phyloP scores from a whole-genome alignment of 1,140 invertebrate species.

The Choristoneura fumiferana region DNA sequence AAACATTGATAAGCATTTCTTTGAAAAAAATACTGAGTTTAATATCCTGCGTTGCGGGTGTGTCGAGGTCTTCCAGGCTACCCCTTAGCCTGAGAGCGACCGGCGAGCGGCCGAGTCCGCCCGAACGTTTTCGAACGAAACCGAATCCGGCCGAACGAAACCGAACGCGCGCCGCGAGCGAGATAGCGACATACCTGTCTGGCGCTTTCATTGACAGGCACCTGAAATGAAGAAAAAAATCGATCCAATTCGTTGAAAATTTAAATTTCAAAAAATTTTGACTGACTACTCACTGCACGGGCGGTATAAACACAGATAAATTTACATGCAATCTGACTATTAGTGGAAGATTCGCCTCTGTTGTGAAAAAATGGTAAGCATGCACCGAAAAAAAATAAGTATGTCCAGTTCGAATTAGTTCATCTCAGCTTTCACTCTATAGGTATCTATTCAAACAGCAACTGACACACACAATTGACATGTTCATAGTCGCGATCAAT shows the following conservation, averaged over 20 bases:
- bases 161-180: constrained; percentile 64
- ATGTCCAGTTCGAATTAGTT: neutral
- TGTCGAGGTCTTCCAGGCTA: constrained; percentile 75
- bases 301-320: constrained; percentile 69
- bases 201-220: constrained; percentile 85
- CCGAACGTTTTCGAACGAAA: constrained; percentile 67
- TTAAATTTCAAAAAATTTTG: constrained; percentile 63
- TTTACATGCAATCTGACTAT: constrained; percentile 63
- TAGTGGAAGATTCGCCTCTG: neutral
- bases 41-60: constrained; percentile 72
- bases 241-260: constrained; percentile 79
- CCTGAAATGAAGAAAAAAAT: constrained; percentile 83
- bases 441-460: neutral
- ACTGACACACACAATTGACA: neutral
- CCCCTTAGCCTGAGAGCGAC: constrained; percentile 61
- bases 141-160: constrained; percentile 69
- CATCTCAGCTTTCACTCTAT: neutral
- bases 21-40: constrained; percentile 67
- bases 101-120: constrained; percentile 57
- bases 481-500: constrained; percentile 13
- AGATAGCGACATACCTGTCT: constrained; percentile 81
- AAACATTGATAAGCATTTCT: constrained; percentile 73
- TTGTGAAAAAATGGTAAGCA: neutral
- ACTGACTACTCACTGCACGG: constrained; percentile 28
- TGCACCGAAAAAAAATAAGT: too few relatives aligned